A percentile compares a stretch with the other conserved stretches of the same genome.
Evolutionary conservation across 2,888 invertebrate genomes (phyloP).

Genomic region (Atrina japonica): DNA sequence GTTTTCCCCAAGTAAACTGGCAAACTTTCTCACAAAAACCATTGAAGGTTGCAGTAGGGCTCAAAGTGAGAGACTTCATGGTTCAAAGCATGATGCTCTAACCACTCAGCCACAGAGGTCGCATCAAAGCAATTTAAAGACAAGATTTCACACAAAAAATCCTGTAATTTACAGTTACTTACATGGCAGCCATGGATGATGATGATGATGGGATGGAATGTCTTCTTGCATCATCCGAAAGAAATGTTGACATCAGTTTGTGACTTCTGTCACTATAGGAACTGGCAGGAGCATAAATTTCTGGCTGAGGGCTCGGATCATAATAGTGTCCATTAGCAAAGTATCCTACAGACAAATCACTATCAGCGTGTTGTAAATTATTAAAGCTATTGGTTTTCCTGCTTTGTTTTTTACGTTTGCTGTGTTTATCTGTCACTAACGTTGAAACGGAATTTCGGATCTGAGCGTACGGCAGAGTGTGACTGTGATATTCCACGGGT

Average conservation of each 20-base stretch:
- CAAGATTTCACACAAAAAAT: too few species aligned
- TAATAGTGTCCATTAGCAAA: slow-evolving; percentile 73
- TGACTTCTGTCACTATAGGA: slow-evolving; percentile 73
- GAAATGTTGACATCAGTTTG: slow-evolving; percentile 70
- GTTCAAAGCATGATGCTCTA: too few species aligned
- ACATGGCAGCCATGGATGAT: slow-evolving; percentile 57
- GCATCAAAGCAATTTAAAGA: too few species aligned
- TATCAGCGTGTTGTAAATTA: slow-evolving; percentile 20
- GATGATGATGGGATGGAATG: slow-evolving; percentile 60
- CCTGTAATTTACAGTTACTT: too few species aligned
- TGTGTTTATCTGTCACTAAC: slow-evolving; percentile 45
- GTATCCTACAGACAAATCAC: slow-evolving; percentile 65
- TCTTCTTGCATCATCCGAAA: slow-evolving; percentile 60
- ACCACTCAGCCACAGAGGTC: too few species aligned
- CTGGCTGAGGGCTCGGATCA: slow-evolving; percentile 68
- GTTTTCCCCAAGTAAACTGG: too few species aligned
- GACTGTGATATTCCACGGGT: slow-evolving; percentile 57
- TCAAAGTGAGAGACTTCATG: too few species aligned
- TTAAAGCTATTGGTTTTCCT: slow-evolving; percentile 21
- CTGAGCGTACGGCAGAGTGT: slow-evolving; percentile 51
- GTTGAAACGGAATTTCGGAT: slow-evolving; percentile 56
- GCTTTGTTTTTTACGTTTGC: slow-evolving; percentile 40
- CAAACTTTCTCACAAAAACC: too few species aligned
- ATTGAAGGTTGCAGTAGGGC: too few species aligned
- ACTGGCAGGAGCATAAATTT: slow-evolving; percentile 74